Conservation (phyloP, 92 coral and sea anemone genomes). For the Plumapathes pennacea region DNA sequence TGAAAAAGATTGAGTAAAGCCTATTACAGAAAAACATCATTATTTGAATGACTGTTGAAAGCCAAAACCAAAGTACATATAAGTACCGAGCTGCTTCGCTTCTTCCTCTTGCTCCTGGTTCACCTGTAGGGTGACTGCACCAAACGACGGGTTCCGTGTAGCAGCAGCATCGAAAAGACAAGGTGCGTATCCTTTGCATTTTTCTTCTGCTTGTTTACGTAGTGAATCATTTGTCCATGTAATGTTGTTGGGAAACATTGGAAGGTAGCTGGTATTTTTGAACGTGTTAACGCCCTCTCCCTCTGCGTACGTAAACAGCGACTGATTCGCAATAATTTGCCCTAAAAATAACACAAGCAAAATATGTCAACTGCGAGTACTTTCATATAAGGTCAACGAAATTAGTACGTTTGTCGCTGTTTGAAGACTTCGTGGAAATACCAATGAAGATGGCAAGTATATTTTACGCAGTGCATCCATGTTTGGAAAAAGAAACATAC, state of each 20-base stretch:
- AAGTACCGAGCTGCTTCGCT: too few species aligned
- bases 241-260: conserved; percentile 68
- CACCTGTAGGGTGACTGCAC: conserved; percentile 30
- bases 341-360: conserved; percentile 62
- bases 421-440: too few species aligned
- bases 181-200: conserved; percentile 46
- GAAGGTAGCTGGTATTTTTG: conserved; percentile 48
- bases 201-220: conserved; percentile 32
- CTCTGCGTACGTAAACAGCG: conserved; percentile 51
- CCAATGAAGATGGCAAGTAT: too few species aligned
- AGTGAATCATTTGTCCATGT: conserved; percentile 52
- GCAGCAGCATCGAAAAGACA: conserved; percentile 79
- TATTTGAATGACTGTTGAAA: too few species aligned
- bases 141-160: conserved; percentile 54
- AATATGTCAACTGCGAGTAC: too few species aligned
- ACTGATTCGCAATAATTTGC: conserved; percentile 43
- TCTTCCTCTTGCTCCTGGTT: too few species aligned
- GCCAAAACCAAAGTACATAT: too few species aligned
- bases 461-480: too few species aligned
- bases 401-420: too few species aligned
- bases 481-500: neutral
- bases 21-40: too few species aligned
- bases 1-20: too few species aligned
- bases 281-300: conserved; percentile 36
- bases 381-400: too few species aligned